Evolutionary conservation across 2,888 invertebrate genomes (phyloP).

Genomic region (Acanthosepion lycidas): DNA sequence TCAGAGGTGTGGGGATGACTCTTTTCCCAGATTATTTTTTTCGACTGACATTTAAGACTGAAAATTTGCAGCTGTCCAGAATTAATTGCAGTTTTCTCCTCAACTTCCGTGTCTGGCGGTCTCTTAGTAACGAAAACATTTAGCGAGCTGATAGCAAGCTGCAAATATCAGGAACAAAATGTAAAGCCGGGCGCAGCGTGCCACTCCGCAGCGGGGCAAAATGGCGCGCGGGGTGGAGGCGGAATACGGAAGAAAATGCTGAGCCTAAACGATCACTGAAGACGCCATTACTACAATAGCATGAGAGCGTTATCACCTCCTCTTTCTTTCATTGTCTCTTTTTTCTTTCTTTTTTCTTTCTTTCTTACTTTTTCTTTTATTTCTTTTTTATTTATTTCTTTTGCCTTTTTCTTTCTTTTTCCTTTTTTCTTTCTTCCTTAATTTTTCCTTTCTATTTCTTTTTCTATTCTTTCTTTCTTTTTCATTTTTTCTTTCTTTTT

Average conservation of each 20-base stretch:
- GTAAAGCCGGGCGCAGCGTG: background rate
- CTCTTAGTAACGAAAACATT: background rate
- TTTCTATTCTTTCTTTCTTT: background rate
- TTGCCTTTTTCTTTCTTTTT: background rate
- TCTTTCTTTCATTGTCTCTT: background rate
- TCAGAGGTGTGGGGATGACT: too few species aligned
- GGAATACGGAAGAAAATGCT: background rate
- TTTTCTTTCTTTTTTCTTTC: background rate
- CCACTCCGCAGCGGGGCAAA: background rate
- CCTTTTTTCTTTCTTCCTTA: too few species aligned
- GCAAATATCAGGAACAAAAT: background rate
- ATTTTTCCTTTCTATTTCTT: background rate
- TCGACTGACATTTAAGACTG: background rate
- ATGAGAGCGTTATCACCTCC: background rate
- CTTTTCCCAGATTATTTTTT: too few species aligned
- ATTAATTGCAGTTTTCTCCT: background rate
- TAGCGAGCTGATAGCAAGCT: background rate
- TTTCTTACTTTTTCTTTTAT: background rate
- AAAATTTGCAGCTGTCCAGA: background rate
- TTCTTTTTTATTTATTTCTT: background rate
- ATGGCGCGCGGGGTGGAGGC: background rate
- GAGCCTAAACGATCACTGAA: background rate
- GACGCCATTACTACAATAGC: background rate
- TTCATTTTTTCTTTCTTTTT: too few species aligned
- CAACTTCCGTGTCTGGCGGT: background rate